These are phyloP conservation scores for Pachyuromys duprasi DNA, from an alignment of 2,797 vertebrate species.

Conservation along the genomic window DNA sequence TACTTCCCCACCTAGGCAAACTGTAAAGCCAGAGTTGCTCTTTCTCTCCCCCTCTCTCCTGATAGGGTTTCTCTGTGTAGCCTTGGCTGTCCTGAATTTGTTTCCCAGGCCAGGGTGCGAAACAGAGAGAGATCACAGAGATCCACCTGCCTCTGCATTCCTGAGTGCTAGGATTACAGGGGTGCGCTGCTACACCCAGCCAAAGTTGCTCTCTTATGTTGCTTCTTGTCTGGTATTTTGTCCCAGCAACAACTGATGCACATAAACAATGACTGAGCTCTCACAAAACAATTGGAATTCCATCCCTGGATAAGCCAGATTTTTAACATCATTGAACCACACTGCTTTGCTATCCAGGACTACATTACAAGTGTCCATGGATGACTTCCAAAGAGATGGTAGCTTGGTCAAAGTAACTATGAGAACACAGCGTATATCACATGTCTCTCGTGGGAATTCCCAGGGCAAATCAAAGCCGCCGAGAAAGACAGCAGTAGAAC, in stretches of 20 bases:
- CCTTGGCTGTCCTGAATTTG: too few species aligned
- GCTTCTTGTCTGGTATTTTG: background rate
- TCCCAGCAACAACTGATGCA: too few species aligned
- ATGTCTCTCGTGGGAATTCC: background rate
- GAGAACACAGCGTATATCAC: background rate
- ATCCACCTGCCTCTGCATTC: too few species aligned
- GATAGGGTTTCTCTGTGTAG: too few species aligned
- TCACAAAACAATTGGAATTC: background rate
- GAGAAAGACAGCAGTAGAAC: background rate
- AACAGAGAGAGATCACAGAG: too few species aligned
- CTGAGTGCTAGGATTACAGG: too few species aligned
- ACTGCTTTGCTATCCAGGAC: background rate
- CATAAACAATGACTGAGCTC: background rate
- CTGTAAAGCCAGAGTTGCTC: background rate
- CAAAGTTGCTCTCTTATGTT: background rate
- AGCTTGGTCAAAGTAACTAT: background rate
- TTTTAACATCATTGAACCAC: background rate
- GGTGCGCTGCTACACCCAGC: background rate
- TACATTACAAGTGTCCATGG: background rate
- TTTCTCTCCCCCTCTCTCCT: too few species aligned
- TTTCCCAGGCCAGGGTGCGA: too few species aligned
- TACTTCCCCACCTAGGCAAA: background rate
- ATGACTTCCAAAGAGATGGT: background rate
- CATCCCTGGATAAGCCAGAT: background rate
- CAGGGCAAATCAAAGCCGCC: background rate